Conservation (phyloP, 1,140 invertebrate species). For the Hypsibius dujardini region DNA sequence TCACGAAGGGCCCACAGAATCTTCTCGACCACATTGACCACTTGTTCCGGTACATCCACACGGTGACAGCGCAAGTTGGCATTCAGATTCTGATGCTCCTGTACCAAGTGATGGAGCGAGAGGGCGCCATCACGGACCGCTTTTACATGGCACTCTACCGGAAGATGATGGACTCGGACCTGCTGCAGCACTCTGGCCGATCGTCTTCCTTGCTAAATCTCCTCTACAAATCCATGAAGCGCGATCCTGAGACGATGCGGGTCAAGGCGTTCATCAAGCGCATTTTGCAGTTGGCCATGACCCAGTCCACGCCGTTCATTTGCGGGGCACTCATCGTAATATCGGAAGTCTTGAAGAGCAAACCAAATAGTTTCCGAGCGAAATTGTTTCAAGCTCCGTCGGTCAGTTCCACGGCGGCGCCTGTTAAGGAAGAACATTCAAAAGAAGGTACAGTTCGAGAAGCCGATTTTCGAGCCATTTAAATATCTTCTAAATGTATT, state of each 20-base stretch:
- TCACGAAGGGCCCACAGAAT: constrained; percentile 34
- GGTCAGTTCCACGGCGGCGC: constrained; percentile 25
- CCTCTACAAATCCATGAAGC: constrained; percentile 60
- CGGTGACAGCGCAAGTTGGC: constrained; percentile 51
- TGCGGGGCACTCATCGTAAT: constrained; percentile 59
- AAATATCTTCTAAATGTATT: background rate
- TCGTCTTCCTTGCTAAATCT: constrained; percentile 69
- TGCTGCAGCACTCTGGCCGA: constrained; percentile 48
- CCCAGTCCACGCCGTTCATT: constrained; percentile 43
- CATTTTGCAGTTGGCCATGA: constrained; percentile 40
- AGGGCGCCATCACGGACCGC: constrained; percentile 40
- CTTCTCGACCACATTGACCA: constrained; percentile 55
- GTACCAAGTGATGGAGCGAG: constrained; percentile 53
- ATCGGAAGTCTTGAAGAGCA: constrained; percentile 45
- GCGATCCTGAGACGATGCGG: constrained; percentile 51
- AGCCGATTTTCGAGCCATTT: constrained; percentile 10
- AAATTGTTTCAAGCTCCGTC: constrained; percentile 27
- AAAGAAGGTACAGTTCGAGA: constrained; percentile 30
- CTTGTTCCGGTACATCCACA: constrained; percentile 74
- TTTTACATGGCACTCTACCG: constrained; percentile 77
- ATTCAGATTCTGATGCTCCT: constrained; percentile 70
- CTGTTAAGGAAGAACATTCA: constrained; percentile 33
- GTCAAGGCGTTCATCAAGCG: constrained; percentile 72
- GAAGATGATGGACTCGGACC: constrained; percentile 58
- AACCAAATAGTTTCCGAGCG: constrained; percentile 27